Percentiles rank a stretch among this genome's conserved stretches.
These are phyloP conservation scores for Himalopsyche anomala DNA, from an alignment of 2,888 invertebrate species.

Conservation along the genomic window DNA sequence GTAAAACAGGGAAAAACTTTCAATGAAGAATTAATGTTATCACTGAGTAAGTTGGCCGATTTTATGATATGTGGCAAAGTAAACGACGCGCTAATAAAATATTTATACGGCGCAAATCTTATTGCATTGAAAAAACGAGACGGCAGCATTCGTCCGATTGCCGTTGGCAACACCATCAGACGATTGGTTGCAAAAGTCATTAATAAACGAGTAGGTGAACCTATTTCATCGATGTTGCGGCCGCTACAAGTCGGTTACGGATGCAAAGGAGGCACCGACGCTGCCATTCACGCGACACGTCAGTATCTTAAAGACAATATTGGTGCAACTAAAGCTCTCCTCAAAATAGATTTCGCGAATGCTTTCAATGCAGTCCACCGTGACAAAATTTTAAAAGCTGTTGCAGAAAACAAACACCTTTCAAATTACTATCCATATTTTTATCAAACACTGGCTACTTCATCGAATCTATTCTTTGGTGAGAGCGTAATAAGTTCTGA, in stretches of 20 bases:
- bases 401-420: not conserved
- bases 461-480: not conserved
- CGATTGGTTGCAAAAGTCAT: not conserved
- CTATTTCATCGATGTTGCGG: not conserved
- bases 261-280: not conserved
- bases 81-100: not conserved
- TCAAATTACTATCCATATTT: not conserved
- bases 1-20: no score
- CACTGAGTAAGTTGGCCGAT: not conserved
- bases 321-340: not conserved
- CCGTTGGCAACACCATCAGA: not conserved
- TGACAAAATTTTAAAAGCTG: not conserved
- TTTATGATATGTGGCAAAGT: not conserved
- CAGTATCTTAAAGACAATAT: not conserved
- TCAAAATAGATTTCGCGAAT: not conserved
- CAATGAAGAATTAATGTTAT: not conserved
- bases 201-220: not conserved
- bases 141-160: not conserved
- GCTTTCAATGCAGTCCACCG: slow-evolving; percentile 7
- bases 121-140: not conserved
- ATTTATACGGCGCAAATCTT: not conserved
- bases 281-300: not conserved
- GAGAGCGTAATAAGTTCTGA: not conserved
- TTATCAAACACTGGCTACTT: not conserved
- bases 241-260: not conserved